Conservation (phyloP, 2,797 vertebrate genomes). For the Cygnus olor region DNA sequence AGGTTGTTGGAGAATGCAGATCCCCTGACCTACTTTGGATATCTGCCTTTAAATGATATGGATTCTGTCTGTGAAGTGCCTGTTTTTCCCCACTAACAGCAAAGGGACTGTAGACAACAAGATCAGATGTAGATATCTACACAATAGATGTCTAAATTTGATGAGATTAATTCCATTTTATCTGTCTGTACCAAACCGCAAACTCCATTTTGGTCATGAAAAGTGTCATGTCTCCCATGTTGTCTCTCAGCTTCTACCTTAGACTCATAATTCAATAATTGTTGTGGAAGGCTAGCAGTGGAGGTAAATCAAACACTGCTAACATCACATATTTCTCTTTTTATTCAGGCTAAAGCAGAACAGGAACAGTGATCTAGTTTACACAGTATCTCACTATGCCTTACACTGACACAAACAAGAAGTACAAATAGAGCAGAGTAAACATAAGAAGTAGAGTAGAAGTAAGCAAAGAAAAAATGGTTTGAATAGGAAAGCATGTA, state of each 20-base stretch:
- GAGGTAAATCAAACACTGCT: background rate
- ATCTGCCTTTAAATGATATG: background rate
- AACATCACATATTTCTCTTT: background rate
- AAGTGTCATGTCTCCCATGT: background rate
- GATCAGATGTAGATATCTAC: background rate
- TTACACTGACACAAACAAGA: background rate
- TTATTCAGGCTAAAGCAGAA: background rate
- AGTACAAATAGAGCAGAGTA: background rate
- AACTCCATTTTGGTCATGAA: background rate
- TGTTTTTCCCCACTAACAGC: background rate
- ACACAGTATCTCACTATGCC: background rate
- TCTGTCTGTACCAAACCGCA: background rate
- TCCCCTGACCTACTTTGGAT: background rate
- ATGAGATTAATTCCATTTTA: background rate
- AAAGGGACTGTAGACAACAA: background rate
- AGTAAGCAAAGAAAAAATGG: background rate
- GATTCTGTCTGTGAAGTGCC: background rate
- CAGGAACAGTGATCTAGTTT: background rate
- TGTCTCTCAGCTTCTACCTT: background rate
- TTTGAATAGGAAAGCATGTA: background rate
- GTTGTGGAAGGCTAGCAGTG: background rate
- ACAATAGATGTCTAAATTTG: background rate
- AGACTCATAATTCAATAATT: background rate
- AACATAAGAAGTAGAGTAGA: background rate
- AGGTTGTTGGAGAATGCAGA: background rate